A percentile compares a stretch with the other conserved stretches of the same genome.
phyloP scores from a whole-genome alignment of 2,113 vertebrate species.

The Tenrec ecaudatus region DNA sequence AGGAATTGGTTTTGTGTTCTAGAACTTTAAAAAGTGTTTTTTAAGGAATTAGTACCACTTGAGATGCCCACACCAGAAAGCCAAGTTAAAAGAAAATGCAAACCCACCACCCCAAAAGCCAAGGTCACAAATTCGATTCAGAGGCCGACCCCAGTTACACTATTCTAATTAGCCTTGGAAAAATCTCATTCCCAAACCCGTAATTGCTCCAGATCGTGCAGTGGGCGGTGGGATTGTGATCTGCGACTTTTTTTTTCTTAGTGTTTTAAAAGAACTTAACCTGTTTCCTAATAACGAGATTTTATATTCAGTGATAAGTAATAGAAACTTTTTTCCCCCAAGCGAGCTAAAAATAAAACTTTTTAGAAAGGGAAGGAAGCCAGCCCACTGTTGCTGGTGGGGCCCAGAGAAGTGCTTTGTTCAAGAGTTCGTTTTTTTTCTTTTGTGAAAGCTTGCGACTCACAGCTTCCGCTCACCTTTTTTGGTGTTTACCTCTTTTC shows the following conservation, averaged over 20 bases:
- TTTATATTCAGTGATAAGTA: neutral
- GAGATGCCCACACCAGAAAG: neutral
- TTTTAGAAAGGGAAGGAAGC: slow-evolving; percentile 63
- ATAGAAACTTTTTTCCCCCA: neutral
- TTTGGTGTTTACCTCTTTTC: neutral
- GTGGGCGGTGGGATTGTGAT: neutral
- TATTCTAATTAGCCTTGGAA: slow-evolving; percentile 26
- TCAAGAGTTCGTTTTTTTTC: neutral
- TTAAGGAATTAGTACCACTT: slow-evolving; percentile 7
- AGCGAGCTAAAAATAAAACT: slow-evolving; percentile 36
- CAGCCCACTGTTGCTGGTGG: neutral
- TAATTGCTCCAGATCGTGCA: neutral
- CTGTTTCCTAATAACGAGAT: slow-evolving; percentile 19
- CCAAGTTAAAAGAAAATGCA: slow-evolving; percentile 12
- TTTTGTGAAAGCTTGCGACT: neutral
- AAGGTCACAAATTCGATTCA: neutral
- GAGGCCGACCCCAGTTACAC: neutral
- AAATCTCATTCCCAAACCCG: neutral
- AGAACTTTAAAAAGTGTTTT: slow-evolving; percentile 34
- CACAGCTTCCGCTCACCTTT: neutral
- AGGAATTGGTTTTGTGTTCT: slow-evolving; percentile 6
- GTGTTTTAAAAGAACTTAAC: slow-evolving; percentile 6
- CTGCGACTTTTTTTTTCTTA: neutral
- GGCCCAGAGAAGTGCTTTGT: neutral
- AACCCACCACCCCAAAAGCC: no score